Evolutionary conservation across 2,113 vertebrate species (phyloP), one percentile per base, ranked within the genome.

Genomic region (Rhea americana): DNA sequence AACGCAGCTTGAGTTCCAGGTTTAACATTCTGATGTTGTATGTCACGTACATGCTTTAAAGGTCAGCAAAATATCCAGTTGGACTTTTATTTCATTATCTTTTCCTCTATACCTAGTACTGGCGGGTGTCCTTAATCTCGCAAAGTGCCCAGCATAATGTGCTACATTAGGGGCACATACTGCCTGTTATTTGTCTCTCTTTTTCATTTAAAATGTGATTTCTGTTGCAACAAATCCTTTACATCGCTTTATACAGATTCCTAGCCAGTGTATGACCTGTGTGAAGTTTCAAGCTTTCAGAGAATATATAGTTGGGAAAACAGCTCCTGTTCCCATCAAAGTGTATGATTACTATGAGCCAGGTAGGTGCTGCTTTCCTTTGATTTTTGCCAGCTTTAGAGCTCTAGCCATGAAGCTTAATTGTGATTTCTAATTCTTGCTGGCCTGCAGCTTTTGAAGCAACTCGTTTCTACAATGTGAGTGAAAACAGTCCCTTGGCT

Each of bases 261-360:
- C 98, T 55, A 99, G 99, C 97, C 98, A 98, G 95, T 99, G 99
- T 95, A 98, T 99, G 98, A 99, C 98, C 21, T 99, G 99, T 90
- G 98, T 99, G 32, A 97, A 97, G 91, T 99, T 99, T 87, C 98
- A 98, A 86, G 98, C 99, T 48, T 97, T 98, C 94, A 97, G 99
- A 70, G 98, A 99, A 92, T 98, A 98, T 82, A 98, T 99, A 20
- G 98, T 99, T 75, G 99, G 99, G 95, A 99, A 99, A 97, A 99
- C 98, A 1, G 98, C 99, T 6, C 98, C 99, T 9, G 98, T 99
- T 90, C 98, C 99, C 3, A 98, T 99, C 96, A 98, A 98, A 63
- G 98, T 99, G 77, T 99, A 99, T 2, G 99, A 99, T 95, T 99
- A 99, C 97, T 99, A 99, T 2, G 99, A 99, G 97, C 99, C 98